Evolutionary conservation across 2,797 vertebrate genomes (phyloP), one percentile per base, ranked within the genome.

Genomic region (Brachyrhaphis roseni): DNA sequence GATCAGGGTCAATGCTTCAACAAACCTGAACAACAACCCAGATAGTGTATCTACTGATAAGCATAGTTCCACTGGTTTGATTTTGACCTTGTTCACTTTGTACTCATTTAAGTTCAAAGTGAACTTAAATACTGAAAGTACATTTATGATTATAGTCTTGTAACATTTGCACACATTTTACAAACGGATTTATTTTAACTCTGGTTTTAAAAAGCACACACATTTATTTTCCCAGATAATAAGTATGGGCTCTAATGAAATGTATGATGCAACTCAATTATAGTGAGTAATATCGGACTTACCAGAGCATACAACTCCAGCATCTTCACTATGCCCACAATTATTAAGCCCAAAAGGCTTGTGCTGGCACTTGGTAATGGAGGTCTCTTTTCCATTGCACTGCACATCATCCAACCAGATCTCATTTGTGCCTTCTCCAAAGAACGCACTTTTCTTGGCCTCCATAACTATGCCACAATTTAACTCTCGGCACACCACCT

Each of bases 401-500:
- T 76, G 62, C 18, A 95, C 91, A 70, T 95, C 92, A 59, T 95
- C 94, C 88, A 95, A 16, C 92, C 90, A 94, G 76, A 95, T 94
- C 1, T 36, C 0, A 0, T 84, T 81, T 8, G 84, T 78, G 5
- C 93, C 93, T 11, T 85, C 59, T 55, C 92, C 94, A 66, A 92
- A 95, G 78, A 86, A 89, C 4, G 88, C 92, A 0, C 1, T 1
- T 18, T 31, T 83, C 81, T 88, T 92, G 62, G 87, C 81, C 43
- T 88, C 85, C 0, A 93, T 59, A 18, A 66, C 89, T 0, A 80
- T 62, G 8, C 94, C 94, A 12, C 94, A 95, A 66, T 80, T 78
- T 39, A 91, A 0, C 79, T 94, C 91, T 41, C 78, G 85, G 72
- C 94, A 95, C 53, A 90, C 66, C 82, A 94, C 94, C 0, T 88